These are phyloP conservation scores for Elaphurus davidianus DNA, from an alignment of 2,113 vertebrate genomes.

Conservation along the genomic window DNA sequence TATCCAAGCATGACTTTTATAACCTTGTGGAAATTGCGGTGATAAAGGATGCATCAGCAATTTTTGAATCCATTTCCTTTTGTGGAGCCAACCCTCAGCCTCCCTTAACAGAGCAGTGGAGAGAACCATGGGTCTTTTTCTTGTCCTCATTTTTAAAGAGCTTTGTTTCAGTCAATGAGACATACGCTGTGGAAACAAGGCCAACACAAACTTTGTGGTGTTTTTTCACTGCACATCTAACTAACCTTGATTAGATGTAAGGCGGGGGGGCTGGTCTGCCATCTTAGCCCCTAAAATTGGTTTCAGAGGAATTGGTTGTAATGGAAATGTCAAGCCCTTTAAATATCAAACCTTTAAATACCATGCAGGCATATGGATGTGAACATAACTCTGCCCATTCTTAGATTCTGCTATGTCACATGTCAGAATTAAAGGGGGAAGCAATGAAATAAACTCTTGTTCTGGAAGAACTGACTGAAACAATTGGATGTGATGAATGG, in stretches of 20 bases:
- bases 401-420: background rate
- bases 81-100: conserved; percentile 53
- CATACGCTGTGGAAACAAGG: conserved; percentile 58
- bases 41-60: conserved; percentile 79
- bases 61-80: conserved; percentile 66
- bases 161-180: conserved; percentile 67
- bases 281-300: conserved; percentile 69
- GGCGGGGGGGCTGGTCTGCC: conserved; percentile 50
- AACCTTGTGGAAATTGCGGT: conserved; percentile 76
- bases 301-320: conserved; percentile 77
- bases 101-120: conserved; percentile 39
- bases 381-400: conserved; percentile 59
- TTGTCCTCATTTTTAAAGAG: conserved; percentile 41
- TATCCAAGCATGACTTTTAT: conserved; percentile 78
- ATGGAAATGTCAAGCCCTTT: conserved; percentile 80
- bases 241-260: conserved; percentile 66
- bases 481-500: background rate
- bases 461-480: conserved; percentile 26
- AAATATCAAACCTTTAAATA: conserved; percentile 78
- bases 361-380: conserved; percentile 69
- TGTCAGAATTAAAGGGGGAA: conserved; percentile 34
- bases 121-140: conserved; percentile 46
- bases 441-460: background rate
- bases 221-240: conserved; percentile 56
- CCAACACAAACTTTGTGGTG: conserved; percentile 60